Conservation (phyloP, 2,797 vertebrate species). For the Malacoraja senta region DNA sequence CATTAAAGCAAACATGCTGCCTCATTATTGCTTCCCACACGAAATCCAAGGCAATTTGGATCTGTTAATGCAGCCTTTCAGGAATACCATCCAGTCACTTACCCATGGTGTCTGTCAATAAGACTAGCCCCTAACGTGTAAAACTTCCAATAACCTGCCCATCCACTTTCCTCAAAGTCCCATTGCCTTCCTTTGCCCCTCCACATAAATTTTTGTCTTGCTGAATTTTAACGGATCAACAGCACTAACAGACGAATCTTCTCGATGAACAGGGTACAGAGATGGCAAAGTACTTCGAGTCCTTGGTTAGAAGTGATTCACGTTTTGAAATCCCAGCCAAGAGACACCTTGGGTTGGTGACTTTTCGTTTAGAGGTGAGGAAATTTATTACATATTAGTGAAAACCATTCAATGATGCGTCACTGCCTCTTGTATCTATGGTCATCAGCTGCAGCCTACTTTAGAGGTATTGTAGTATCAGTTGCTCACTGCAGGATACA, state of each 20-base stretch:
- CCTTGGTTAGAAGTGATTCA: slow-evolving; percentile 70
- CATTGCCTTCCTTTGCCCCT: not conserved
- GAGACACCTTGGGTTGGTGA: slow-evolving; percentile 85
- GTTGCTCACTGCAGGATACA: no score
- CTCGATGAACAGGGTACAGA: slow-evolving; percentile 68
- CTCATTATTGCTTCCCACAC: not conserved
- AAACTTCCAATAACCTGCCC: not conserved
- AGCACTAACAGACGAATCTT: not conserved
- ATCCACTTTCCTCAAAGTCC: not conserved
- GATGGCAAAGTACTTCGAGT: slow-evolving; percentile 88
- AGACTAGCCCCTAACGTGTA: not conserved
- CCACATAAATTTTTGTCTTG: not conserved
- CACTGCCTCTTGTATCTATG: slow-evolving; percentile 35
- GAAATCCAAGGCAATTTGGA: not conserved
- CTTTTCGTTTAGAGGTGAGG: slow-evolving; percentile 83
- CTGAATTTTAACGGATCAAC: no score
- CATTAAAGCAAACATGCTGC: not conserved
- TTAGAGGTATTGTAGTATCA: not conserved
- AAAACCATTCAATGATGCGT: slow-evolving; percentile 9
- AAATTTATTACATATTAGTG: not conserved
- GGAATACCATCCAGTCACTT: not conserved
- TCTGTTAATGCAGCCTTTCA: not conserved
- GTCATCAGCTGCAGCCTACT: fast-evolving
- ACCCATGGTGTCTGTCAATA: not conserved
- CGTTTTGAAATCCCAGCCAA: slow-evolving; percentile 86